Evolutionary conservation across 2,113 vertebrate genomes (phyloP), one percentile per base, ranked within the genome.

Genomic region (Pedetes capensis): DNA sequence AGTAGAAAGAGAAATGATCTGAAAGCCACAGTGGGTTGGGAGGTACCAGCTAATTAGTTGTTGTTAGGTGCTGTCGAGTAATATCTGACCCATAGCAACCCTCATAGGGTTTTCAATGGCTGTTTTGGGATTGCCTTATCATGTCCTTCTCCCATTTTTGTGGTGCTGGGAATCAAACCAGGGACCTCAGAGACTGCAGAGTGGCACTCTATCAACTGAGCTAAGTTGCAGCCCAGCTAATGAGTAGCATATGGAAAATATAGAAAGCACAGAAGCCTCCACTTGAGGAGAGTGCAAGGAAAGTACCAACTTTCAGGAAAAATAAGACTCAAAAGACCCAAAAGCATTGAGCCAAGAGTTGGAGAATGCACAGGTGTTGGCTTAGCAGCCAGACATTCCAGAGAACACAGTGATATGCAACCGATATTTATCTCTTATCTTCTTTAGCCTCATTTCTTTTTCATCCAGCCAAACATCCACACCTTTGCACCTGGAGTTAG

Each of bases 361-460:
- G 22, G 63, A 69, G 64, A 13, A n/a, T 0, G 25, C n/a, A 8
- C n/a, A 51, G 29, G 39, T 1, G 1, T 29, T n/a, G 88, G 25
- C 80, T 3, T 34, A 76, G 83, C 37, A 63, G 83, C 44, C 59
- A 63, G 72, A 42, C 29, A 6, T 69, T 51, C 53, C 68, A 37
- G 61, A 64, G 87, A 57, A 37, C 96, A 93, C 4, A 0, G 11
- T 47, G 90, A 69, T 66, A 20, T 14, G 92, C 64, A 87, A 92
- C 85, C 44, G 92, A 95, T 85, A 93, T 0, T 53, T 3, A 34
- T 76, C 49, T 61, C 66, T 76, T 86, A 85, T 66, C 92, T 96
- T 81, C 87, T 89, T 55, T 95, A 82, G 91, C 90, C 94, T 95
- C 72, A 4, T 75, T 91, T 93, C 75, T 88, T 66, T 95, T 34